A percentile compares a stretch with the other conserved stretches of the same genome.
These are phyloP conservation scores for Dendrophyllia cribrosa DNA, from an alignment of 64 coral and sea anemone genomes.

Conservation along the genomic window DNA sequence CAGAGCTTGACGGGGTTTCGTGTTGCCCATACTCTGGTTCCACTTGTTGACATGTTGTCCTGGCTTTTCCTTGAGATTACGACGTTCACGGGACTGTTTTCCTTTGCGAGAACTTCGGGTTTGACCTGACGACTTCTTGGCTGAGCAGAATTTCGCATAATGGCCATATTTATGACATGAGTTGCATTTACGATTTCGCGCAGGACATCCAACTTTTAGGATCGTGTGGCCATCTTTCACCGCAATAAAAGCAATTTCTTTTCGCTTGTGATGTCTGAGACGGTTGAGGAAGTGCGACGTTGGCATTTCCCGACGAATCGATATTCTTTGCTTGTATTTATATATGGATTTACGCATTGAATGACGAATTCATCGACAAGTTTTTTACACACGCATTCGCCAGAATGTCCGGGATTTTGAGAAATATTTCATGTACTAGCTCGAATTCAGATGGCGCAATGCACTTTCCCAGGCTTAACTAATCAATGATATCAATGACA, in stretches of 20 bases:
- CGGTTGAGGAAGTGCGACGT: constrained; percentile 6
- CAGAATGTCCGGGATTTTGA: too few species aligned
- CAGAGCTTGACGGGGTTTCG: not conserved
- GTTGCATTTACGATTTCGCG: not conserved
- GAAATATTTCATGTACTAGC: too few species aligned
- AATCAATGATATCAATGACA: too few species aligned
- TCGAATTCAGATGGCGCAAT: too few species aligned
- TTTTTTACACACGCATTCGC: too few species aligned
- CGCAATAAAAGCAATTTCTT: not conserved
- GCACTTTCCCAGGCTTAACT: too few species aligned
- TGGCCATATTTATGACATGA: constrained; percentile 19
- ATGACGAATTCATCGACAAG: too few species aligned
- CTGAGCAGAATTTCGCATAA: not conserved
- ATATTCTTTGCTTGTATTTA: constrained; percentile 66
- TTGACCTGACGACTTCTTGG: not conserved
- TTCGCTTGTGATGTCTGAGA: not conserved
- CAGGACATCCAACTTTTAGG: constrained; percentile 1
- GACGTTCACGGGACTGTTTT: not conserved
- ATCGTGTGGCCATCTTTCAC: constrained; percentile 11
- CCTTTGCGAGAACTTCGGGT: too few species aligned
- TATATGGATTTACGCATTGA: too few species aligned
- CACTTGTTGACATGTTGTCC: not conserved
- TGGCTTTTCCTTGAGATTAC: not conserved
- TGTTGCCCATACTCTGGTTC: not conserved
- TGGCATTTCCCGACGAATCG: constrained; percentile 54